phyloP scores from a whole-genome alignment of 2,888 invertebrate species.

The Drosophila affinis region DNA sequence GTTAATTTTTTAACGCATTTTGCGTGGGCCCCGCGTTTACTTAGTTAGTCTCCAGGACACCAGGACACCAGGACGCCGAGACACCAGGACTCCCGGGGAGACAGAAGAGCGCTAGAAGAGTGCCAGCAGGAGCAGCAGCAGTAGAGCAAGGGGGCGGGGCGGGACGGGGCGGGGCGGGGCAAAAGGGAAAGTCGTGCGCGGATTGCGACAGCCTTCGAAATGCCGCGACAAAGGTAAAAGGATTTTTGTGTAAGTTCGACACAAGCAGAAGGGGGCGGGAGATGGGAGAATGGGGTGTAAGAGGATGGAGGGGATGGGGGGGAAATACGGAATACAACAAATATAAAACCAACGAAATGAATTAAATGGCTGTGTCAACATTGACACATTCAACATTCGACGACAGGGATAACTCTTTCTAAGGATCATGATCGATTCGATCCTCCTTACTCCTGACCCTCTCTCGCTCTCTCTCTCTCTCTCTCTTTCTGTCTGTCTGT shows the following conservation, averaged over 20 bases:
- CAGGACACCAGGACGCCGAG: background rate
- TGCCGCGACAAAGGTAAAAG: slow-evolving; percentile 60
- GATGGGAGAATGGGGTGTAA: background rate
- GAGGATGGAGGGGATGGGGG: slow-evolving; percentile 7
- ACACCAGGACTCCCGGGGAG: background rate
- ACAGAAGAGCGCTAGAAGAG: no score
- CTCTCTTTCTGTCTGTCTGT: no score
- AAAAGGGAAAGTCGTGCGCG: slow-evolving; percentile 18
- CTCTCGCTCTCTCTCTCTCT: no score
- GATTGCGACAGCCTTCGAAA: slow-evolving; percentile 33
- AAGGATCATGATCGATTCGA: background rate
- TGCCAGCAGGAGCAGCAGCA: background rate
- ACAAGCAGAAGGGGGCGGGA: background rate
- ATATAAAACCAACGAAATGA: slow-evolving; percentile 11
- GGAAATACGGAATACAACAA: slow-evolving; percentile 2
- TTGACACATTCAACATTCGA: background rate
- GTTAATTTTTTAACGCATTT: slow-evolving; percentile 66
- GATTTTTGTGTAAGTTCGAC: slow-evolving; percentile 74
- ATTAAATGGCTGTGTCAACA: slow-evolving; percentile 38
- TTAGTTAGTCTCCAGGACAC: slow-evolving; percentile 40
- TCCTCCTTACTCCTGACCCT: background rate
- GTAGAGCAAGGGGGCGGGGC: background rate
- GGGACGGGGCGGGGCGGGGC: no score
- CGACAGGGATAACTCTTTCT: background rate
- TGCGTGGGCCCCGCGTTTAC: slow-evolving; percentile 49